Evolutionary conservation across 1,140 invertebrate species (phyloP).

Genomic region (Scaptomyza montana): DNA sequence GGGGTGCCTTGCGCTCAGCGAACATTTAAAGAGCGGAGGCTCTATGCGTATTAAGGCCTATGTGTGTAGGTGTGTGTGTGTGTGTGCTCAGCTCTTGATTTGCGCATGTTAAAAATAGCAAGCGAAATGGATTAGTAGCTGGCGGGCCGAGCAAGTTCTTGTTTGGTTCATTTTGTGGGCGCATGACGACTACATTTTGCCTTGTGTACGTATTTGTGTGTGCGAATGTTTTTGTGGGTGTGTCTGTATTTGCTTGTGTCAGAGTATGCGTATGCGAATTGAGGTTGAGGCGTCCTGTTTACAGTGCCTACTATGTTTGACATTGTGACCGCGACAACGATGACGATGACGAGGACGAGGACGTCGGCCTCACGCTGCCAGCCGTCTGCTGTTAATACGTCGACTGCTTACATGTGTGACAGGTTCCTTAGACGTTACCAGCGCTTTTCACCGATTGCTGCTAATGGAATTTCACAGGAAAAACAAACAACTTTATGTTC

Average conservation of each 20-base stretch:
- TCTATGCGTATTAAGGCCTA: conserved; percentile 22
- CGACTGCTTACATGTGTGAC: conserved; percentile 1
- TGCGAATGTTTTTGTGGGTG: conserved; percentile 12
- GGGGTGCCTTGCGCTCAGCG: conserved; percentile 45
- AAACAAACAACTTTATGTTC: conserved; percentile 43
- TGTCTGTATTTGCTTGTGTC: conserved; percentile 24
- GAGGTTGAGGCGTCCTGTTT: conserved; percentile 35
- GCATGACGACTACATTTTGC: conserved; percentile 52
- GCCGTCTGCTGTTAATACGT: conserved; percentile 2
- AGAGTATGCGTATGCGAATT: conserved; percentile 13
- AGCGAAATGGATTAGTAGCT: conserved; percentile 71
- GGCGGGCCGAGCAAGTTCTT: conserved; percentile 10
- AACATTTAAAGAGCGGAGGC: conserved; percentile 49
- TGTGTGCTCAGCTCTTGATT: conserved; percentile 64
- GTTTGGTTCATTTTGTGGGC: conserved; percentile 42
- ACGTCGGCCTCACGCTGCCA: conserved; percentile 17
- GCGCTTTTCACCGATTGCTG: conserved; percentile 17
- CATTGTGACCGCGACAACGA: conserved; percentile 64
- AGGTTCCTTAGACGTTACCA: conserved; percentile 22
- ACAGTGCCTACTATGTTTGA: conserved; percentile 60
- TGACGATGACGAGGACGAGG: conserved; percentile 9
- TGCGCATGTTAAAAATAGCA: conserved; percentile 77
- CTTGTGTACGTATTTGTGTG: neutral
- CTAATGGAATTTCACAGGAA: conserved; percentile 65
- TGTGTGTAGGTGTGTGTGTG: conserved; percentile 20